These are phyloP conservation scores for Solea solea DNA, from an alignment of 2,113 vertebrate species.

Conservation along the genomic window DNA sequence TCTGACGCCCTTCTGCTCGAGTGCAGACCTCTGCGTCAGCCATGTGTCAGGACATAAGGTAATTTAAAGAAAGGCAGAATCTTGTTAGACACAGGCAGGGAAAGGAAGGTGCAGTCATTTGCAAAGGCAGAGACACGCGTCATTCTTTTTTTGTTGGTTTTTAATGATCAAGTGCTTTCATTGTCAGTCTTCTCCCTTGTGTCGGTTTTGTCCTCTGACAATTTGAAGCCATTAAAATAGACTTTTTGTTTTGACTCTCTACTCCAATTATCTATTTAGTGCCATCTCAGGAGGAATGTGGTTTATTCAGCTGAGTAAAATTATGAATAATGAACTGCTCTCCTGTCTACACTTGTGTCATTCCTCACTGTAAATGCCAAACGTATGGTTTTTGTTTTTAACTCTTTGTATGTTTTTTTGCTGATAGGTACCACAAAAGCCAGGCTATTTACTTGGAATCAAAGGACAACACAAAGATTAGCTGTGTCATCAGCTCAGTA, in stretches of 20 bases:
- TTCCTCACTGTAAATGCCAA: neutral
- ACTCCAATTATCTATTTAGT: constrained; percentile 56
- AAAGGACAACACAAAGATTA: constrained; percentile 98
- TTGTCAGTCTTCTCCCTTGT: constrained; percentile 36
- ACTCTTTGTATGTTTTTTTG: neutral
- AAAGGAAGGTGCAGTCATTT: constrained; percentile 1
- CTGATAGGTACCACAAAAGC: constrained; percentile 95
- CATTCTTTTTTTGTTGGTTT: constrained; percentile 38
- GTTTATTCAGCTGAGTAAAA: constrained; percentile 33
- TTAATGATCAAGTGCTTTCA: constrained; percentile 55
- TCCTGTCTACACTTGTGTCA: constrained; percentile 6
- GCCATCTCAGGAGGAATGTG: constrained; percentile 31
- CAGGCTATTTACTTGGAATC: constrained; percentile 98
- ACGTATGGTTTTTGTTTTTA: constrained; percentile 15
- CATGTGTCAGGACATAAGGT: constrained; percentile 23
- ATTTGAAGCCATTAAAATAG: constrained; percentile 42
- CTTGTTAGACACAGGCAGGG: constrained; percentile 16
- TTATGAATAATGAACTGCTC: constrained; percentile 26
- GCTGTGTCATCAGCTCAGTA: constrained; percentile 98
- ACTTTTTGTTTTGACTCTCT: constrained; percentile 55
- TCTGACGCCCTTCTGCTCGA: constrained; percentile 19
- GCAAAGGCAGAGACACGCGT: constrained; percentile 8
- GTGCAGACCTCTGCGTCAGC: constrained; percentile 22
- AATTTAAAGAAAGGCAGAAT: constrained; percentile 8
- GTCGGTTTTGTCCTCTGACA: constrained; percentile 42